Percentiles rank a stretch among this genome's conserved stretches.
phyloP scores from a whole-genome alignment of 2,888 invertebrate genomes.

The Opisthograptis luteolata region DNA sequence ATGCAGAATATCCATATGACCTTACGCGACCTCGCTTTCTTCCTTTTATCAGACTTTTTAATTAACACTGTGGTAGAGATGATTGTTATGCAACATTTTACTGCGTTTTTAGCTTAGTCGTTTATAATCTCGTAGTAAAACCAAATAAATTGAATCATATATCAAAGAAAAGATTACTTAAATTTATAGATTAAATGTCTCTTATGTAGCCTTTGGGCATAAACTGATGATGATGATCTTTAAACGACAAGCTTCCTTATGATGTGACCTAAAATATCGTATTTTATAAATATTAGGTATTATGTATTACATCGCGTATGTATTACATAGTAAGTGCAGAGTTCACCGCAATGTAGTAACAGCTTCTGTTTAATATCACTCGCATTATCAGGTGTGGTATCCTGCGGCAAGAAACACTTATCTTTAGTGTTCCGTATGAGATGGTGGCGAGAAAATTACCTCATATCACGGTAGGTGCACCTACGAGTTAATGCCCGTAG shows the following conservation, averaged over 20 bases:
- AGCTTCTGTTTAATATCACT: constrained; percentile 24
- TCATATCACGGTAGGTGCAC: background rate
- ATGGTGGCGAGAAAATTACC: constrained; percentile 2
- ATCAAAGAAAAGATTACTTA: no score
- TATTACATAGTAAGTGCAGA: constrained; percentile 5
- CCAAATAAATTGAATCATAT: no score
- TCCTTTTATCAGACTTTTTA: constrained; percentile 38
- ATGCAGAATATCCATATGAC: constrained; percentile 28
- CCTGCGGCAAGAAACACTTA: constrained; percentile 28
- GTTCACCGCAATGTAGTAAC: constrained; percentile 11
- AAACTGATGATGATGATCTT: constrained; percentile 4
- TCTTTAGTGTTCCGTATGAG: constrained; percentile 5
- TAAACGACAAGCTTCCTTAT: constrained; percentile 7
- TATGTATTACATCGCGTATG: constrained; percentile 1
- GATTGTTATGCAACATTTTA: no score
- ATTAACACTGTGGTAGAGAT: constrained; percentile 40
- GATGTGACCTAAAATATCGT: no score
- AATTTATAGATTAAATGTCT: background rate
- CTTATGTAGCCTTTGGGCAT: constrained; percentile 2
- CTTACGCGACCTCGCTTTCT: constrained; percentile 41
- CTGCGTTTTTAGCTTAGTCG: no score
- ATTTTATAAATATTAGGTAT: no score
- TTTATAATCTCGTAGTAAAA: no score
- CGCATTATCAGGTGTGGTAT: constrained; percentile 19
- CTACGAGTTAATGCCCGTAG: background rate